Evolutionary conservation across 2,113 vertebrate species (phyloP), one percentile per base, ranked within the genome.

Genomic region (Mionectes macconnelli): DNA sequence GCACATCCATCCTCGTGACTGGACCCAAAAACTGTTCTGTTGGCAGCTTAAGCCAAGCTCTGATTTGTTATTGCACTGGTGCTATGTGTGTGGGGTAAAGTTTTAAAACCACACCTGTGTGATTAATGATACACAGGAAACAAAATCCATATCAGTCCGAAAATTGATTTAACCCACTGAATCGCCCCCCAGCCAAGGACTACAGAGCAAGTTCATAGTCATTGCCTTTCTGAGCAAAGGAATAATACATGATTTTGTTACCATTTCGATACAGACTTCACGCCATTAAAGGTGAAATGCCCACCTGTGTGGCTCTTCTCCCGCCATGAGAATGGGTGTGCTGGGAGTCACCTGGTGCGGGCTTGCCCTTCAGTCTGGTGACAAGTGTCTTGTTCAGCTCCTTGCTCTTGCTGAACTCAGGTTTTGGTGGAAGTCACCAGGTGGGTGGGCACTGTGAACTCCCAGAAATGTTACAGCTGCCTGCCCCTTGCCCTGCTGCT

Each of bases 391-490:
- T 21, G 5, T n/a, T 49, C 4, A 49, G 13, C 30, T 59, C 37
- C 21, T 55, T 24, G 12, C 13, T 55, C 27, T n/a, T 37, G 50
- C 55, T 20, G 55, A 62, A 5, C 12, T 84, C 4, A 0, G n/a
- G 2, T 55, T 89, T 84, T 64, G 35, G 39, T 55, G 75, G 49
- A 57, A 40, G 9, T 10, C 12, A 2, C 16, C 10, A 23, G 25
- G 42, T 55, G 57, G 25, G 42, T 59, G 57, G 44, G 70, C 89
- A 30, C 10, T 62, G 18, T 3, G 20, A 14, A 3, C 14, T 59
- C 31, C 9, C 20, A 8, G 40, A 12, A 19, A 2, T 31, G 40
- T 30, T 23, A 0, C 30, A 35, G 27, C 9, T 45, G 12, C 47
- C 30, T 35, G n/a, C 22, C 59, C 50, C 42, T 40, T 75, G 45